Conservation (phyloP, 2,888 invertebrate genomes). For the Coleophora deauratella region DNA sequence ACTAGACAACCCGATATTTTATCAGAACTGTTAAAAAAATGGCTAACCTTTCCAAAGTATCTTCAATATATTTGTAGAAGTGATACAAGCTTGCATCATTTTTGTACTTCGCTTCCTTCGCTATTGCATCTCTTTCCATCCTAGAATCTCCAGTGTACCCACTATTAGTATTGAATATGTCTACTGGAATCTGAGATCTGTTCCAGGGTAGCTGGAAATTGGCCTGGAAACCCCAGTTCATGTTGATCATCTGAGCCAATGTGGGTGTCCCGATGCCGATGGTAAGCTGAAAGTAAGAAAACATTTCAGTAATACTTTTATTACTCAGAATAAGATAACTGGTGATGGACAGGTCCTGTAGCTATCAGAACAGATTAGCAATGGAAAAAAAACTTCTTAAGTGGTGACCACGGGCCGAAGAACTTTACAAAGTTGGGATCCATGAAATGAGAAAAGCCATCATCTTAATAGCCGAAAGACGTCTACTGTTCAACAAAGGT, state of each 20-base stretch:
- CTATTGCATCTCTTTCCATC: conserved; percentile 31
- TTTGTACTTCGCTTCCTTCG: conserved; percentile 24
- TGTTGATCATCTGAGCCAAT: conserved; percentile 38
- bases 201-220: conserved; percentile 67
- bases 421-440: too few species aligned
- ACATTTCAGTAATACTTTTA: too few species aligned
- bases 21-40: too few species aligned
- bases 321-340: too few species aligned
- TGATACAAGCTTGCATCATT: conserved; percentile 51
- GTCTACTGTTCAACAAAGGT: too few species aligned
- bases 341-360: too few species aligned
- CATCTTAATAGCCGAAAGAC: too few species aligned
- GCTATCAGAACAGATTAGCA: too few species aligned
- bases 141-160: conserved; percentile 44
- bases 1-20: too few species aligned
- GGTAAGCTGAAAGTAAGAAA: conserved; percentile 45
- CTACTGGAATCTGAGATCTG: conserved; percentile 51
- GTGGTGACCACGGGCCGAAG: too few species aligned
- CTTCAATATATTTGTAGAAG: conserved; percentile 55
- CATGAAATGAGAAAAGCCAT: too few species aligned
- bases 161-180: conserved; percentile 46
- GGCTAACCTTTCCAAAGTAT: conserved; percentile 41
- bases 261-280: conserved; percentile 54
- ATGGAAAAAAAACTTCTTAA: too few species aligned
- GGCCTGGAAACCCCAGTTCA: conserved; percentile 63